Conservation (phyloP, 2,797 vertebrate genomes). For the Apogon talboti region DNA sequence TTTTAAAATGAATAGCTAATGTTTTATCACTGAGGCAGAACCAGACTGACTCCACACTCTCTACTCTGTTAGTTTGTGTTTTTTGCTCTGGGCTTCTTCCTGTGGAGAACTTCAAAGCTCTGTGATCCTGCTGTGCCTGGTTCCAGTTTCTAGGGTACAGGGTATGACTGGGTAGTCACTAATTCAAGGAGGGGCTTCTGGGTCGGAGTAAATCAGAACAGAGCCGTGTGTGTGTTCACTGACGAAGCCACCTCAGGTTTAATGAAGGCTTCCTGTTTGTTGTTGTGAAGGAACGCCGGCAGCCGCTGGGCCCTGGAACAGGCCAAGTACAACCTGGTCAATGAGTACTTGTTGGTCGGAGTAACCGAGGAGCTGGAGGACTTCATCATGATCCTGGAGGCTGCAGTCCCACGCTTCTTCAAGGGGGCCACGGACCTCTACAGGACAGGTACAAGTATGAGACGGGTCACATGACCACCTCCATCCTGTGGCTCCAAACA, state of each 20-base stretch:
- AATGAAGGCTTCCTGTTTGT: not conserved
- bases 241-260: not conserved
- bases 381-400: conserved; percentile 96
- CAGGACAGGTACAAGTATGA: conserved; percentile 86
- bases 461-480: too few species aligned
- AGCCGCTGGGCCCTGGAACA: conserved; percentile 97
- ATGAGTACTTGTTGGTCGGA: conserved; percentile 95
- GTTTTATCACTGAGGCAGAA: too few species aligned
- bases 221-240: not conserved
- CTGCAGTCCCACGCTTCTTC: conserved; percentile 94
- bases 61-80: too few species aligned
- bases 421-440: conserved; percentile 94
- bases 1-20: too few species aligned
- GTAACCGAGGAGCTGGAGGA: conserved; percentile 98
- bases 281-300: conserved; percentile 90
- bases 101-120: too few species aligned
- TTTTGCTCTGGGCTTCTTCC: too few species aligned
- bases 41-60: too few species aligned
- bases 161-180: not conserved
- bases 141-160: not conserved
- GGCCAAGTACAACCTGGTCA: conserved; percentile 96
- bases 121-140: not conserved
- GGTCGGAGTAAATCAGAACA: conserved; percentile 4
- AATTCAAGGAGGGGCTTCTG: not conserved
- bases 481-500: too few species aligned